Percentiles rank a stretch among this genome's conserved stretches.
phyloP scores from a whole-genome alignment of 2,888 invertebrate species.

The Ormyrus rosae region DNA sequence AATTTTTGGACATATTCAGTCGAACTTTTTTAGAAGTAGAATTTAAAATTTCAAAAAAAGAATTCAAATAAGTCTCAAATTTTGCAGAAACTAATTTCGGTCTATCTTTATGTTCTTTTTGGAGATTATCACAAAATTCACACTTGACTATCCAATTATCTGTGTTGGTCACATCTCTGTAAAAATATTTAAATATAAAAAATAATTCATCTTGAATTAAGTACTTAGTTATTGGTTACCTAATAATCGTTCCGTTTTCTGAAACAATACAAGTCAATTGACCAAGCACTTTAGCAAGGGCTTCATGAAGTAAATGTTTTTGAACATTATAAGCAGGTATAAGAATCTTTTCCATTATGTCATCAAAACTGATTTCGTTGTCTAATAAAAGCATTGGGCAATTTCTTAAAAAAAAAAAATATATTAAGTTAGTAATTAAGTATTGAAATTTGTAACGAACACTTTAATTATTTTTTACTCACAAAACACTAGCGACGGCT shows the following conservation, averaged over 20 bases:
- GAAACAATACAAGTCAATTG: conserved; percentile 69
- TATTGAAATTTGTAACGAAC: neutral
- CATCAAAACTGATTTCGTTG: conserved; percentile 60
- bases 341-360: conserved; percentile 66
- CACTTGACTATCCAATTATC: conserved; percentile 63
- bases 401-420: conserved; percentile 51
- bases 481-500: conserved; percentile 65
- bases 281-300: conserved; percentile 65
- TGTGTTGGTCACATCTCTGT: conserved; percentile 58
- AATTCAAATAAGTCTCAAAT: conserved; percentile 64
- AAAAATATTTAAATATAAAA: conserved; percentile 16
- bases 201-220: conserved; percentile 16
- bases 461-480: conserved; percentile 57
- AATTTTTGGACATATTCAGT: conserved; percentile 69
- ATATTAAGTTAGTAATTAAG: neutral
- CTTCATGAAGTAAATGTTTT: conserved; percentile 61
- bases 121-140: conserved; percentile 61
- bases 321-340: conserved; percentile 65
- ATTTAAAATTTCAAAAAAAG: conserved; percentile 65
- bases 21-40: conserved; percentile 68
- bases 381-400: conserved; percentile 61
- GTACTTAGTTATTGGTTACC: conserved; percentile 58
- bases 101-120: conserved; percentile 47
- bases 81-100: conserved; percentile 58
- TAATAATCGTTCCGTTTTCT: conserved; percentile 62